A percentile compares a stretch with the other conserved stretches of the same genome.
phyloP scores from a whole-genome alignment of 2,797 vertebrate genomes.

The Macropus fuliginosus region DNA sequence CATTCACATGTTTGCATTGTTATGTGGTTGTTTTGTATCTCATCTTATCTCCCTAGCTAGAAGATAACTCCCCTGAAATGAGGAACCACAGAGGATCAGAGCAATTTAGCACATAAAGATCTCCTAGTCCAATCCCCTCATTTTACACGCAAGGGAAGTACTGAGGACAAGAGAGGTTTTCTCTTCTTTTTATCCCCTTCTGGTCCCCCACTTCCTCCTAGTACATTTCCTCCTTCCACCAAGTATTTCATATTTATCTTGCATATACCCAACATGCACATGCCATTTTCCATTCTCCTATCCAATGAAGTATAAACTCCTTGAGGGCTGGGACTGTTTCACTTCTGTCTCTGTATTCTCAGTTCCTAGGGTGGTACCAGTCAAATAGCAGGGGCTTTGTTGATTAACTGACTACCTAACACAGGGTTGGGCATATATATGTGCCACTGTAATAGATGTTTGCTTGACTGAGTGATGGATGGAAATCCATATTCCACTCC shows the following conservation, averaged over 20 bases:
- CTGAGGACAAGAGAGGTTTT: not conserved
- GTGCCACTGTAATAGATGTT: constrained; percentile 38
- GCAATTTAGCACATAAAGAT: not conserved
- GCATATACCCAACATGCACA: not conserved
- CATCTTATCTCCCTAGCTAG: not conserved
- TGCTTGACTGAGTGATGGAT: constrained; percentile 19
- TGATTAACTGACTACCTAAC: not conserved
- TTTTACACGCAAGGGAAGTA: not conserved
- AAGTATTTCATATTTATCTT: not conserved
- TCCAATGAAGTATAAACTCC: not conserved
- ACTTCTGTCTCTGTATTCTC: not conserved
- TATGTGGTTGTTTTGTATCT: not conserved
- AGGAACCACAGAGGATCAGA: not conserved
- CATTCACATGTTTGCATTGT: not conserved
- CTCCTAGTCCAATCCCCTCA: not conserved
- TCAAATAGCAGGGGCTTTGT: not conserved
- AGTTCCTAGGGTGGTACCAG: not conserved
- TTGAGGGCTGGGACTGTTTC: not conserved
- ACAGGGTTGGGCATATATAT: constrained; percentile 8
- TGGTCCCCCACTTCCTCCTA: not conserved
- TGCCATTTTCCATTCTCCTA: not conserved
- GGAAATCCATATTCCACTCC: constrained; percentile 58
- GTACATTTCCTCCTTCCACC: not conserved
- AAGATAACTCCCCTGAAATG: not conserved
- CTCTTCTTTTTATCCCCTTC: not conserved